phyloP scores from a whole-genome alignment of 2,113 vertebrate species.

The Brachypteracias leptosomus region DNA sequence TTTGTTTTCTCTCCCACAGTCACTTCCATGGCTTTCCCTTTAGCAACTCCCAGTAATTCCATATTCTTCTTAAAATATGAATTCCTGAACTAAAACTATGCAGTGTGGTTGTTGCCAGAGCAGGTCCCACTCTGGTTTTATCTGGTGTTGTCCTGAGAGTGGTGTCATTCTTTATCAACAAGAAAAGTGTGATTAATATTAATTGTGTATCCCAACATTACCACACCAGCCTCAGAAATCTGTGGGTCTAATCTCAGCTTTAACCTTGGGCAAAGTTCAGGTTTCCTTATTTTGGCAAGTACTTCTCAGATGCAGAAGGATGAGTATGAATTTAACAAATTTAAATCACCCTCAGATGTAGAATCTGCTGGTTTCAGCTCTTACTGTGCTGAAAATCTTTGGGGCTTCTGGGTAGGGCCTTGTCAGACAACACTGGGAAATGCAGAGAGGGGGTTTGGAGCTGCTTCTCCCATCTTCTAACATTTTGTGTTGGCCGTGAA shows the following conservation, averaged over 20 bases:
- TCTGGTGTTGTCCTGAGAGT: not conserved
- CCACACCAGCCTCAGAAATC: not conserved
- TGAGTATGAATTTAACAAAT: not conserved
- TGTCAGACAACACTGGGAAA: not conserved
- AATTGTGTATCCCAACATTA: not conserved
- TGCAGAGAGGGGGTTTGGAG: not conserved
- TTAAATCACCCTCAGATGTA: not conserved
- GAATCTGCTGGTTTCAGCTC: not conserved
- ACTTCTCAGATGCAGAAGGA: not conserved
- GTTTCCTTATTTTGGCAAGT: not conserved
- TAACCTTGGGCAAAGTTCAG: not conserved
- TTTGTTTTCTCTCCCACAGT: not conserved
- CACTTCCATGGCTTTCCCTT: not conserved
- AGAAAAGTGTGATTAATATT: not conserved
- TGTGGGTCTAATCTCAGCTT: not conserved
- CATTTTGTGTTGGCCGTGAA: not conserved
- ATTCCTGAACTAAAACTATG: not conserved
- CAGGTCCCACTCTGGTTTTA: not conserved
- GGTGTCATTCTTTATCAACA: not conserved
- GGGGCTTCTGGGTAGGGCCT: not conserved
- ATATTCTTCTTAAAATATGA: not conserved
- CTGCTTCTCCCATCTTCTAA: not conserved
- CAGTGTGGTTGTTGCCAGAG: not conserved
- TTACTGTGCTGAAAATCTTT: not conserved
- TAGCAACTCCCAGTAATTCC: not conserved